A percentile compares a stretch with the other conserved stretches of the same genome.
Evolutionary conservation across 2,888 invertebrate genomes (phyloP).

Genomic region (Melieria crassipennis): DNA sequence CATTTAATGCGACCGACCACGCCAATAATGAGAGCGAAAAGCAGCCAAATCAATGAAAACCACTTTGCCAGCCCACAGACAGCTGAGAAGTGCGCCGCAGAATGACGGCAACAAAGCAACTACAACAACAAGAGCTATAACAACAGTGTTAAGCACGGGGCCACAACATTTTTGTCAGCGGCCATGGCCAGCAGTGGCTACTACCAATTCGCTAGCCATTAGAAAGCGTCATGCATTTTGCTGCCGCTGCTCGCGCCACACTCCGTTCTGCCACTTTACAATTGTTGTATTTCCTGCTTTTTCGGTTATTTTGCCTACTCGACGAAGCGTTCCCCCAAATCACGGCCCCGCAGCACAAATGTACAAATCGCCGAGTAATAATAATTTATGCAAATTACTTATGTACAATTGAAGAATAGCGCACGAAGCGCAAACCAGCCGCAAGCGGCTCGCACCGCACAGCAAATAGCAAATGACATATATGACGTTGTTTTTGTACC

Average conservation of each 20-base stretch:
- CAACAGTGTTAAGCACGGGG: too few species aligned
- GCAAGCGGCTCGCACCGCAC: too few species aligned
- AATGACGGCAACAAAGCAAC: not conserved
- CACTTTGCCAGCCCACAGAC: constrained; percentile 30
- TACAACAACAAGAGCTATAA: not conserved
- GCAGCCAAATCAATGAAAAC: constrained; percentile 30
- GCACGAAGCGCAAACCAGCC: not conserved
- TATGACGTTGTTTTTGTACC: not conserved
- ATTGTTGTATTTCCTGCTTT: constrained; percentile 13
- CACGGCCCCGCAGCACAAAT: not conserved
- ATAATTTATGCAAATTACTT: constrained; percentile 38
- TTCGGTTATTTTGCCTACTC: not conserved
- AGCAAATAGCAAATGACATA: constrained; percentile 1
- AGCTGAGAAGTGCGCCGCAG: not conserved
- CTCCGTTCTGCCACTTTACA: not conserved
- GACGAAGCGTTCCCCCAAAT: not conserved
- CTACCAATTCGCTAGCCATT: not conserved
- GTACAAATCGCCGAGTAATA: constrained; percentile 22
- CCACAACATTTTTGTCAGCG: too few species aligned
- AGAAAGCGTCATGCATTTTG: not conserved
- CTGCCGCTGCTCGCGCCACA: not conserved
- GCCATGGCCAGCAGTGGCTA: not conserved
- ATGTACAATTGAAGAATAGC: constrained; percentile 24
- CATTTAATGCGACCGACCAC: constrained; percentile 4
- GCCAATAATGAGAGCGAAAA: not conserved